Conservation (phyloP, 2,888 invertebrate genomes). For the Vanessa cardui region DNA sequence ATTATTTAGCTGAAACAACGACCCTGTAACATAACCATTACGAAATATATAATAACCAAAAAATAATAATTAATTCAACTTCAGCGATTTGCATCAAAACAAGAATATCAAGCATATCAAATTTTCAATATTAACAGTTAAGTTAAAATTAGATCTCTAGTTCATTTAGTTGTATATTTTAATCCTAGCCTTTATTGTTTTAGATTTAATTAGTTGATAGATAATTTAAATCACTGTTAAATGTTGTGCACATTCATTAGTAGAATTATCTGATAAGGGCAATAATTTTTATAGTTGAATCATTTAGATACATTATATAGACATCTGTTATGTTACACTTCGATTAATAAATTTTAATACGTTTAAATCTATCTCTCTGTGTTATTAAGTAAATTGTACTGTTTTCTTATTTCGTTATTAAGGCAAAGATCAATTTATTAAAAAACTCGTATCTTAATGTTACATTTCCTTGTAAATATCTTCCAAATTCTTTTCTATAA, state of each 20-base stretch:
- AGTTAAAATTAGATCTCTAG: conserved; percentile 60
- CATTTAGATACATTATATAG: conserved; percentile 39
- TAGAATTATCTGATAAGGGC: conserved; percentile 71
- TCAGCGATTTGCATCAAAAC: conserved; percentile 57
- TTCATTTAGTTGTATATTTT: conserved; percentile 59
- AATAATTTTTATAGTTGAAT: conserved; percentile 65
- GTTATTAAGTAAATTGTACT: conserved; percentile 33
- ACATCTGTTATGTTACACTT: conserved; percentile 39
- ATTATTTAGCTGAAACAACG: conserved; percentile 1
- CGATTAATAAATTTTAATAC: conserved; percentile 26
- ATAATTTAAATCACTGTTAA: conserved; percentile 82
- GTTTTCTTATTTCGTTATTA: conserved; percentile 39
- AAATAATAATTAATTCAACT: conserved; percentile 38
- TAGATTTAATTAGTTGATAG: conserved; percentile 67
- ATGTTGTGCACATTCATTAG: conserved; percentile 81
- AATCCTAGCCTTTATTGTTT: conserved; percentile 63
- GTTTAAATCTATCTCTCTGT: conserved; percentile 35
- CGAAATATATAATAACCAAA: conserved; percentile 27
- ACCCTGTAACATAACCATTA: background rate
- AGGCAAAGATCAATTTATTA: conserved; percentile 47
- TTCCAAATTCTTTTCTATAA: conserved; percentile 74
- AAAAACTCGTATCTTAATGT: conserved; percentile 65
- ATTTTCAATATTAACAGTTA: conserved; percentile 52
- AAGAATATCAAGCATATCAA: conserved; percentile 82
- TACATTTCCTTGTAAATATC: conserved; percentile 77